A percentile compares a stretch with the other conserved stretches of the same genome.
Conservation (phyloP, 1,140 invertebrate species). For the Tetramorium simillimum region DNA sequence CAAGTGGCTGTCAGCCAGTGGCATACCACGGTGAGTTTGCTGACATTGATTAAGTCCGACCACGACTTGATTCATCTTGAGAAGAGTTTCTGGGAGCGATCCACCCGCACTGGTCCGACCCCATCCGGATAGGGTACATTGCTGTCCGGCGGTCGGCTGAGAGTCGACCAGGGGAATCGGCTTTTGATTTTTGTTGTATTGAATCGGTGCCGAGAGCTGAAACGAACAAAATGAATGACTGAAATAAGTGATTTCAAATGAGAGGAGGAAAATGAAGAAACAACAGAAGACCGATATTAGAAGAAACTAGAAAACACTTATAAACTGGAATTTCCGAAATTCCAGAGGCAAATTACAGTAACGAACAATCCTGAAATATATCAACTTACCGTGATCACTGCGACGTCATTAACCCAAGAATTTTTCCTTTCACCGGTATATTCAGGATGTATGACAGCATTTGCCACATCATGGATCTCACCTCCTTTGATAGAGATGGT, state of each 20-base stretch:
- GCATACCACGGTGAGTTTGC: background rate
- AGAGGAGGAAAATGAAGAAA: background rate
- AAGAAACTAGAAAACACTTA: background rate
- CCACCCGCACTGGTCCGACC: background rate
- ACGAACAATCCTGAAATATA: background rate
- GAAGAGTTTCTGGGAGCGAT: background rate
- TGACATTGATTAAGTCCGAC: background rate
- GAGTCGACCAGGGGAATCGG: background rate
- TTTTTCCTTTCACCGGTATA: background rate
- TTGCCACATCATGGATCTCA: constrained; percentile 14
- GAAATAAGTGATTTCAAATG: background rate
- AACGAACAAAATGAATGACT: background rate
- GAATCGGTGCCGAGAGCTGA: background rate
- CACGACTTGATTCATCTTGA: background rate
- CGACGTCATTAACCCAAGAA: constrained; percentile 62
- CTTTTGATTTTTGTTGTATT: background rate
- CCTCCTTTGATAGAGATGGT: background rate
- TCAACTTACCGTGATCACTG: constrained; percentile 64
- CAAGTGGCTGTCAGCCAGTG: constrained; percentile 79
- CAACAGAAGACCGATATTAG: background rate
- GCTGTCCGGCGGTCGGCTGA: background rate
- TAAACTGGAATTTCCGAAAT: background rate
- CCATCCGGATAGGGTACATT: constrained; percentile 37
- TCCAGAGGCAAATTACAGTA: background rate
- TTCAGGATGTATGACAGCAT: constrained; percentile 37